Base-by-base conservation (phyloP, 2,113 vertebrate species). In the Pycnonotus jocosus region DNA sequence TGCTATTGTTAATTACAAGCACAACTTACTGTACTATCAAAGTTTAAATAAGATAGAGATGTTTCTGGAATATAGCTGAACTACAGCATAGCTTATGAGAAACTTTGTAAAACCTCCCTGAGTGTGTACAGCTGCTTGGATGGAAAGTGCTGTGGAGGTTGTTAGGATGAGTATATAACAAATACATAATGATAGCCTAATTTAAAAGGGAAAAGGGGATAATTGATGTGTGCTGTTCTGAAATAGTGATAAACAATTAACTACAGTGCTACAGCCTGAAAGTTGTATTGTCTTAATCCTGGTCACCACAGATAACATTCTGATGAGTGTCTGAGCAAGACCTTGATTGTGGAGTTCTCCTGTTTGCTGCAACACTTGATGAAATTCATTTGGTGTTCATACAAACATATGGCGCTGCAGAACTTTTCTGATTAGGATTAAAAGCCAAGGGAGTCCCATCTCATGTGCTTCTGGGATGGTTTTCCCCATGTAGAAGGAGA, bases 1-100 rank as follows among this genome's bases (percentile, higher is more conserved):
- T 3, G 0, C 83, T 86, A 69, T 93, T 96, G 84, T 93, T 94
- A 88, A 90, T 25, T 51, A 54, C 58, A 91, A 81, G 74, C 45
- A 64, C 74, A 84, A 68, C 54, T 92, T 81, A 44, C 27, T 73
- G 4, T 92, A 58, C 88, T 96, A 97, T 97, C 96, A 70, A 91
- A 92, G 93, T 95, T 97, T 95, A 94, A 92, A 95, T 92, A 91
- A 94, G 96, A 97, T 97, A 97, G 50, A 77, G 27, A 48, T 51
- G 72, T 56, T 30, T 85, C 50, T 80, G 70, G 48, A 92, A 53
- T 56, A 33, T 44, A 56, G 57, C 68, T 96, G 48, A 86, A 71
- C 81, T 74, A n/a, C 72, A 89, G 61, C 42, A 22, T 45, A 81
- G 51, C 31, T 81, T 88, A 12, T 31, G 31, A 71, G 48, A 88